These are phyloP conservation scores for Eilema caniola DNA, from an alignment of 2,888 invertebrate genomes.

Conservation along the genomic window DNA sequence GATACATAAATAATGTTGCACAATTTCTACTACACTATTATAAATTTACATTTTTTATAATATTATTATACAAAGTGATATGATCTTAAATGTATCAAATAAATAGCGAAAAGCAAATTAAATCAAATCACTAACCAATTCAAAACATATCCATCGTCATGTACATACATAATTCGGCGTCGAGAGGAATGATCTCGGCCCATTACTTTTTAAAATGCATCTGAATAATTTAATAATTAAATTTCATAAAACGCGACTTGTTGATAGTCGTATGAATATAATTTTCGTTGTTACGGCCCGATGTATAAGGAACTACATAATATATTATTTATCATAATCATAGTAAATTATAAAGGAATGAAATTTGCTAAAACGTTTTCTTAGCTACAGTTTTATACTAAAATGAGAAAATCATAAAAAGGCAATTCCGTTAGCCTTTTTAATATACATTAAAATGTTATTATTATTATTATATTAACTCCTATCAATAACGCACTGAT, in stretches of 20 bases:
- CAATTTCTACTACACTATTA: constrained; percentile 52
- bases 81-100: constrained; percentile 61
- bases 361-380: constrained; percentile 48
- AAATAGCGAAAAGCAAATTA: constrained; percentile 55
- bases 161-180: constrained; percentile 69
- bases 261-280: constrained; percentile 12
- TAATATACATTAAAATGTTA: constrained; percentile 60
- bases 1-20: constrained; percentile 59
- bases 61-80: constrained; percentile 66
- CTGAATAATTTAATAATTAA: not conserved
- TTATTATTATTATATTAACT: constrained; percentile 53
- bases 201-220: constrained; percentile 18
- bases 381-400: constrained; percentile 50
- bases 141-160: constrained; percentile 45
- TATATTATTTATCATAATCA: constrained; percentile 14
- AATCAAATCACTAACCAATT: constrained; percentile 65
- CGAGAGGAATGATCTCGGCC: constrained; percentile 63
- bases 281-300: constrained; percentile 68
- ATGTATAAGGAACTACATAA: constrained; percentile 43
- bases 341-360: constrained; percentile 55
- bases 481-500: constrained; percentile 62
- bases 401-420: constrained; percentile 56
- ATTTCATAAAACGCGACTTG: constrained; percentile 8
- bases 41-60: constrained; percentile 56
- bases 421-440: constrained; percentile 68